A percentile compares a stretch with the other conserved stretches of the same genome.
phyloP scores from a whole-genome alignment of 2,113 vertebrate species.

The Dolichotis patagonum region DNA sequence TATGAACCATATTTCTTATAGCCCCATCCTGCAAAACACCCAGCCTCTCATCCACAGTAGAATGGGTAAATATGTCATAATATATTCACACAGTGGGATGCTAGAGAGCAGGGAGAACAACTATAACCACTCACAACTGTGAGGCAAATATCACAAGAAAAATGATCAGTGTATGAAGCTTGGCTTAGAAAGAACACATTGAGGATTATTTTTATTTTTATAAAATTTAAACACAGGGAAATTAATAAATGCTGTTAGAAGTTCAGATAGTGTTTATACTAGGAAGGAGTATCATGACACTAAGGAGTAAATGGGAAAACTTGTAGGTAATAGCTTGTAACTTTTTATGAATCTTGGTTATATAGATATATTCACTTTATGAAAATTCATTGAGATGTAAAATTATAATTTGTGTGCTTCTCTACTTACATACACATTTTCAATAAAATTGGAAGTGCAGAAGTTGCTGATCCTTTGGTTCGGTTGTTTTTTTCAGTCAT shows the following conservation, averaged over 20 bases:
- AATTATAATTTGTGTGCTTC: constrained; percentile 21
- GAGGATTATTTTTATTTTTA: neutral
- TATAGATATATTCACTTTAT: neutral
- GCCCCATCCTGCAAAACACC: neutral
- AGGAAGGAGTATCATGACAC: neutral
- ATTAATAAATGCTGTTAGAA: neutral
- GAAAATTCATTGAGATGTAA: neutral
- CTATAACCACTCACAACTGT: neutral
- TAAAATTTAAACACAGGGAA: constrained; percentile 34
- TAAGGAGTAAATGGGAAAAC: neutral
- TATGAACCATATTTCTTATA: constrained; percentile 7
- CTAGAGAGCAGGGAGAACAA: neutral
- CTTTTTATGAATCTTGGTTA: constrained; percentile 2
- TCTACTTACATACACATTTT: neutral
- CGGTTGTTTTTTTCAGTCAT: constrained; percentile 52
- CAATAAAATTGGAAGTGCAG: neutral
- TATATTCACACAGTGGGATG: neutral
- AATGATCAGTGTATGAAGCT: neutral
- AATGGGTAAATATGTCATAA: neutral
- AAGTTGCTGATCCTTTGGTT: constrained; percentile 34
- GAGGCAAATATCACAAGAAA: neutral
- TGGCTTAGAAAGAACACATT: neutral
- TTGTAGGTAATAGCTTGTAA: neutral
- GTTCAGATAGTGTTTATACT: neutral
- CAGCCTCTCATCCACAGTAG: neutral